Evolutionary conservation across 2,113 vertebrate genomes (phyloP).

Genomic region (Microcebus jonahi): DNA sequence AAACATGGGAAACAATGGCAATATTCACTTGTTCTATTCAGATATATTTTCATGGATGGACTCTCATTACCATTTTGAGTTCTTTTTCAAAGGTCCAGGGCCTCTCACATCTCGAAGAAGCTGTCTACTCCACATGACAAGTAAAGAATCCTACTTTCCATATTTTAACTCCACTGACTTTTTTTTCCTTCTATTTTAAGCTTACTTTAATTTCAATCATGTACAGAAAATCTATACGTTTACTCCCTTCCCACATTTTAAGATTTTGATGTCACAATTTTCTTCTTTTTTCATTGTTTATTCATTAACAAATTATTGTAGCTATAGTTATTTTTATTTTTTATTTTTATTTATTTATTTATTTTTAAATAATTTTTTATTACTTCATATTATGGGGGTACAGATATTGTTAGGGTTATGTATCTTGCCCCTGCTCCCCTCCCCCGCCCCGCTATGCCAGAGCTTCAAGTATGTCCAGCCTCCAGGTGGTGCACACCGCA

Average conservation of each 20-base stretch:
- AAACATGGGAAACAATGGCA: neutral
- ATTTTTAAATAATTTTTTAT: too few relatives aligned
- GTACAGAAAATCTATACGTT: neutral
- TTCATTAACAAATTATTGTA: neutral
- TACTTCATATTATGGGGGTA: too few relatives aligned
- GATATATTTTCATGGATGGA: neutral
- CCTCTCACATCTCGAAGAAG: neutral
- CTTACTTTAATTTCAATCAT: neutral
- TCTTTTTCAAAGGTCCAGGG: neutral
- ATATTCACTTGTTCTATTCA: neutral
- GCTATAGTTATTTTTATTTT: neutral
- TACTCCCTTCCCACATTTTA: neutral
- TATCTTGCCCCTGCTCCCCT: too few relatives aligned
- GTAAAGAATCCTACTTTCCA: neutral
- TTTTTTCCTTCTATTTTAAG: neutral
- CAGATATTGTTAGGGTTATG: too few relatives aligned
- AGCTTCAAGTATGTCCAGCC: too few relatives aligned
- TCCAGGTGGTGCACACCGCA: too few relatives aligned
- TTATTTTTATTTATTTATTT: too few relatives aligned
- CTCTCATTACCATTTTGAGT: neutral
- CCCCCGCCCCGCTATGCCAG: too few relatives aligned
- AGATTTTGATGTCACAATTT: neutral
- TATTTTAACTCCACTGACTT: neutral
- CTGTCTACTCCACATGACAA: neutral
- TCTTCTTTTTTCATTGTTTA: neutral